A percentile compares a stretch with the other conserved stretches of the same genome.
Conservation (phyloP, 2,797 vertebrate species). For the Thamnophis elegans region DNA sequence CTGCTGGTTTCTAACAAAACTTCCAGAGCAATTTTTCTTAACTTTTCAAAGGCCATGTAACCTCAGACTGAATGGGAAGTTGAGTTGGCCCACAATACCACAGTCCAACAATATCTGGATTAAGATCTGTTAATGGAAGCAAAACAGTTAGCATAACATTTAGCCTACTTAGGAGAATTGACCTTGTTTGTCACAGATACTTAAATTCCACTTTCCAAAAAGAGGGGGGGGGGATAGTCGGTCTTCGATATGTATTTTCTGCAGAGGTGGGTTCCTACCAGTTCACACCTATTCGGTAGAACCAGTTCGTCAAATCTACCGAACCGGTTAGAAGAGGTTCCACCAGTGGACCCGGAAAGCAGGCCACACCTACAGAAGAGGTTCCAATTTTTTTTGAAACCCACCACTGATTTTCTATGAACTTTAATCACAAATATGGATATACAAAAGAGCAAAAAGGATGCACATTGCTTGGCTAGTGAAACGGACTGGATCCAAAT, state of each 20-base stretch:
- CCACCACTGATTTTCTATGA: too few relatives aligned
- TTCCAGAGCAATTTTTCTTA: not conserved
- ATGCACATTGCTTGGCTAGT: not conserved
- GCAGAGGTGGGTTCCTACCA: too few relatives aligned
- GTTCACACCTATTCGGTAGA: too few relatives aligned
- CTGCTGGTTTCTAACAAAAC: not conserved
- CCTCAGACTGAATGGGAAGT: not conserved
- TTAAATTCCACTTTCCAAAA: not conserved
- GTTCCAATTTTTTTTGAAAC: too few relatives aligned
- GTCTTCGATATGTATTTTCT: not conserved
- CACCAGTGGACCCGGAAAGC: too few relatives aligned
- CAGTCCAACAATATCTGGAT: not conserved
- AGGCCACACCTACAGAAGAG: too few relatives aligned
- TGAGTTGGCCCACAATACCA: not conserved
- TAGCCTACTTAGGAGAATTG: not conserved
- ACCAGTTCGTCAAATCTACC: too few relatives aligned
- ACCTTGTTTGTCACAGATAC: not conserved
- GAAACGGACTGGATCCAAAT: not conserved
- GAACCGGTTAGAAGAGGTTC: too few relatives aligned
- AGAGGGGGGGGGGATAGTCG: not conserved
- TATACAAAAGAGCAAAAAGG: not conserved
- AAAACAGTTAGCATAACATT: not conserved
- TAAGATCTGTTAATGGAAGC: not conserved
- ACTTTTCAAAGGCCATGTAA: not conserved
- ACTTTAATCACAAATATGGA: not conserved